Percentiles rank a stretch among this genome's conserved stretches.
Evolutionary conservation across 2,888 invertebrate genomes (phyloP).

Genomic region (Philaethria dido): DNA sequence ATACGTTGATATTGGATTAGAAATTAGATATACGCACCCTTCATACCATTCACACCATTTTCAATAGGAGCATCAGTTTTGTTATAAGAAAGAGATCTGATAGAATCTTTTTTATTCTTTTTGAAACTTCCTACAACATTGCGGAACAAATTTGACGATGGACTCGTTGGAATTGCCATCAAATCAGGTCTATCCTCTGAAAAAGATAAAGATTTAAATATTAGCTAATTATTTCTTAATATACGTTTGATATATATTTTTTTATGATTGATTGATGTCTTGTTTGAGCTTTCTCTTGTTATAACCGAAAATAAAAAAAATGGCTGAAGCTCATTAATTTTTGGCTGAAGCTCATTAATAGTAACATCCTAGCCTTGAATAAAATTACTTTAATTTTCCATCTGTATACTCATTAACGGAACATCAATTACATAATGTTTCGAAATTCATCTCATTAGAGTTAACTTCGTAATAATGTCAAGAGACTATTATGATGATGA

Average conservation of each 20-base stretch:
- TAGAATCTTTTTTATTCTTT: slow-evolving; percentile 47
- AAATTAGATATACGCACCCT: background rate
- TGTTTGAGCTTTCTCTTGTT: too few relatives aligned
- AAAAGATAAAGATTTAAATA: slow-evolving; percentile 46
- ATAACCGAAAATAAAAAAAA: too few relatives aligned
- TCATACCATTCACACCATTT: slow-evolving; percentile 36
- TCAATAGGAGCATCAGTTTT: slow-evolving; percentile 49
- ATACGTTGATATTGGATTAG: too few relatives aligned
- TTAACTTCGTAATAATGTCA: slow-evolving; percentile 12
- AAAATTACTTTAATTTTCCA: background rate
- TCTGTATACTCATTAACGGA: slow-evolving; percentile 6
- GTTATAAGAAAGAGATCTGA: slow-evolving; percentile 67
- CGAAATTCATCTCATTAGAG: slow-evolving; percentile 17
- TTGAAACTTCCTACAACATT: slow-evolving; percentile 55
- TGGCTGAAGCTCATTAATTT: too few relatives aligned
- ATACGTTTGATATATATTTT: too few relatives aligned
- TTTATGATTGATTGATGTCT: too few relatives aligned
- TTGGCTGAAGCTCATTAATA: background rate
- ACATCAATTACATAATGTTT: slow-evolving; percentile 7
- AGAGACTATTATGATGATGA: slow-evolving; percentile 8
- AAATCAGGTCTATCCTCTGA: slow-evolving; percentile 71
- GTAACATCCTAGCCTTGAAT: background rate
- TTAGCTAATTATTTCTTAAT: background rate
- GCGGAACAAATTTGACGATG: slow-evolving; percentile 57
- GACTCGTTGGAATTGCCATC: slow-evolving; percentile 39